Evolutionary conservation across 1,140 invertebrate species (phyloP).

Genomic region (Drosophila kikkawai): DNA sequence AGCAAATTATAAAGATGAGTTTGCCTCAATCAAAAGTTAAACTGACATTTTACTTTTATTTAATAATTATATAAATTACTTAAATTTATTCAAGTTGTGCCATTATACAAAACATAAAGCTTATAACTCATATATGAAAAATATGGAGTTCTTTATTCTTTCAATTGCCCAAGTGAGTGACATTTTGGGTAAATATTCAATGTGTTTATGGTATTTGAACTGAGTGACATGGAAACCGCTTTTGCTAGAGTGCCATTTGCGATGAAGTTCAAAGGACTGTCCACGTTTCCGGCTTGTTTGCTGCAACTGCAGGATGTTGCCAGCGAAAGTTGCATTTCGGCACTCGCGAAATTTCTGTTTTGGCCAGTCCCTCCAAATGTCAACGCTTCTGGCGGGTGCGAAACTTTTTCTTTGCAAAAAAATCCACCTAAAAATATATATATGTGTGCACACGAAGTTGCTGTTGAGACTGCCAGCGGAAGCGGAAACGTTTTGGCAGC

Average conservation of each 20-base stretch:
- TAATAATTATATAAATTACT: not conserved
- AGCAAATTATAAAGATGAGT: not conserved
- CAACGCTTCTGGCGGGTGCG: slow-evolving; percentile 56
- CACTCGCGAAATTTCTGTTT: slow-evolving; percentile 42
- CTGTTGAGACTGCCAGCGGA: slow-evolving; percentile 68
- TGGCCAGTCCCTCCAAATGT: slow-evolving; percentile 33
- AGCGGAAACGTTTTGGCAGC: slow-evolving; percentile 80
- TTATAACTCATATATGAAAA: not conserved
- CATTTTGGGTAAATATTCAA: slow-evolving; percentile 1
- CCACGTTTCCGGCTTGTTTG: slow-evolving; percentile 66
- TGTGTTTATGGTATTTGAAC: not conserved
- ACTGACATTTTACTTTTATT: not conserved
- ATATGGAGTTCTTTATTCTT: not conserved
- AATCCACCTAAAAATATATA: too few species aligned
- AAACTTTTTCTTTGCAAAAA: slow-evolving; percentile 48
- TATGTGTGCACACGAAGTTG: slow-evolving; percentile 16
- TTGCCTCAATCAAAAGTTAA: not conserved
- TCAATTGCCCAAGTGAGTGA: not conserved
- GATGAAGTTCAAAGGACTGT: slow-evolving; percentile 9
- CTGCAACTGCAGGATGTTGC: slow-evolving; percentile 35
- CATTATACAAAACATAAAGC: not conserved
- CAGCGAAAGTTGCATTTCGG: slow-evolving; percentile 54
- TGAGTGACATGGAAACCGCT: slow-evolving; percentile 6
- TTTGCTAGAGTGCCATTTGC: not conserved
- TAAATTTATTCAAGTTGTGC: not conserved